A percentile compares a stretch with the other conserved stretches of the same genome.
Conservation (phyloP, 2,797 vertebrate genomes). For the Thaleichthys pacificus region DNA sequence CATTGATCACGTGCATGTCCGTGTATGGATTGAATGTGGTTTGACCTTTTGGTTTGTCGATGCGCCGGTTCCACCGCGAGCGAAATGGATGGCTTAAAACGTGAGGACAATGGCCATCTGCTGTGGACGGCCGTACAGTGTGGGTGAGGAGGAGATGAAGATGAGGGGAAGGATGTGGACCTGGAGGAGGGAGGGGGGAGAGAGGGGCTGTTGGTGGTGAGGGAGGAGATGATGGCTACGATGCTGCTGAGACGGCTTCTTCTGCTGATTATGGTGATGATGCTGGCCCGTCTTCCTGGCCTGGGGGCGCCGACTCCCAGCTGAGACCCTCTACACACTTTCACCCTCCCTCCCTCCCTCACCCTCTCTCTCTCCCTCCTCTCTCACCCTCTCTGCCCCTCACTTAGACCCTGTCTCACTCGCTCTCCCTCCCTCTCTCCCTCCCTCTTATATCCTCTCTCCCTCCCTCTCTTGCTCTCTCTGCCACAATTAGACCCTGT, state of each 20-base stretch:
- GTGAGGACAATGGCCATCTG: conserved; percentile 12
- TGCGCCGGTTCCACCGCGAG: conserved; percentile 58
- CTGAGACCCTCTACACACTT: conserved; percentile 43
- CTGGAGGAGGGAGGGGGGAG: neutral
- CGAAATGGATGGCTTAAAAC: neutral
- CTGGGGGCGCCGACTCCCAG: conserved; percentile 48
- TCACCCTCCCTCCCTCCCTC: neutral
- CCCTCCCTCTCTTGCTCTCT: neutral
- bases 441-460: conserved; percentile 18
- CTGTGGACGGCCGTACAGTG: neutral
- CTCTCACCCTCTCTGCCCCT: neutral
- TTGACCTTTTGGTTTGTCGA: neutral
- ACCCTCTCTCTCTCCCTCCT: neutral
- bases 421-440: neutral
- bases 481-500: conserved; percentile 18
- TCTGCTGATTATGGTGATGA: neutral
- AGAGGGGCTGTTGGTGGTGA: conserved; percentile 2
- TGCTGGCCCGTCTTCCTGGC: conserved; percentile 15
- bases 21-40: neutral
- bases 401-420: conserved; percentile 17
- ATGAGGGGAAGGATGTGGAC: neutral
- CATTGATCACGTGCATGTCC: conserved; percentile 54
- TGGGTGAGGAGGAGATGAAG: neutral
- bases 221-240: neutral
- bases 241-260: neutral